Evolutionary conservation across 2,113 vertebrate genomes (phyloP).

Genomic region (Pavo muticus): DNA sequence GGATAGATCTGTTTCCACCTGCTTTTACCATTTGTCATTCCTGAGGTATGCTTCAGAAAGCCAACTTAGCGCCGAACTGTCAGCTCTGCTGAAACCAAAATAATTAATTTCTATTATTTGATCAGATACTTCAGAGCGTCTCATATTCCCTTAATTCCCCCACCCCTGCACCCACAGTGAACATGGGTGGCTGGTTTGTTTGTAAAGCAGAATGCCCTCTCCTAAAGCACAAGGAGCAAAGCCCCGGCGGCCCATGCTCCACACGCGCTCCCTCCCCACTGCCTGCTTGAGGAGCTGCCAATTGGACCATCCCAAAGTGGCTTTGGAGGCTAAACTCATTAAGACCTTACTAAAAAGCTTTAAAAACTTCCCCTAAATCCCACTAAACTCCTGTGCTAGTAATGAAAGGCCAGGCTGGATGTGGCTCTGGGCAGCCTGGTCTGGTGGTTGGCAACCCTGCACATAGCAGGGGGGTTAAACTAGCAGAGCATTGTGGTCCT

Average conservation of each 20-base stretch:
- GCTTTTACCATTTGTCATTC: slow-evolving; percentile 61
- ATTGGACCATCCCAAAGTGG: fast-evolving
- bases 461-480: too few species aligned
- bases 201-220: background rate
- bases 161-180: background rate
- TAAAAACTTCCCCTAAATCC: background rate
- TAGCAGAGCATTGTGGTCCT: too few species aligned
- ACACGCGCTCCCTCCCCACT: fast-evolving
- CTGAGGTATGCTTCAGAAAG: slow-evolving; percentile 72
- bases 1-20: slow-evolving; percentile 76
- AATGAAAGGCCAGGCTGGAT: background rate
- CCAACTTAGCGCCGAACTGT: slow-evolving; percentile 61
- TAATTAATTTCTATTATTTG: slow-evolving; percentile 46
- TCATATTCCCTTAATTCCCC: background rate
- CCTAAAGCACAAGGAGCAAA: background rate
- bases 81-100: slow-evolving; percentile 58
- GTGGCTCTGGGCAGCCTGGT: too few species aligned
- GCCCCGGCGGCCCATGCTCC: fast-evolving
- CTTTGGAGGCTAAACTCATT: background rate
- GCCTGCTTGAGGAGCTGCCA: background rate
- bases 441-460: too few species aligned
- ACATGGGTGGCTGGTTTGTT: background rate
- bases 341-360: background rate
- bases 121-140: background rate
- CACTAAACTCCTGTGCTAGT: background rate